Conservation (phyloP, 1,140 invertebrate species). For the Trichonephila clavata region DNA sequence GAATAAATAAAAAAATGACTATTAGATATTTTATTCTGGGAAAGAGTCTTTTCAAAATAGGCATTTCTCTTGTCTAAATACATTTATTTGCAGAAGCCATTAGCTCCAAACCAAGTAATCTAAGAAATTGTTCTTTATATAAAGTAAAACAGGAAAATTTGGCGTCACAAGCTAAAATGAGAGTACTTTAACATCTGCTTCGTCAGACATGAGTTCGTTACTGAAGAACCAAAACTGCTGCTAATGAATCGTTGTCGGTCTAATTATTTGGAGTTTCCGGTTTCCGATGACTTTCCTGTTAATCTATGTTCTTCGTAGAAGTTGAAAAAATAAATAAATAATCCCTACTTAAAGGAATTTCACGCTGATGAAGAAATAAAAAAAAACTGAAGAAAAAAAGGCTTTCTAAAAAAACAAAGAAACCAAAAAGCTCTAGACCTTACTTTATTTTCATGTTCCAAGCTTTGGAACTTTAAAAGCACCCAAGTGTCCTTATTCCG, state of each 20-base stretch:
- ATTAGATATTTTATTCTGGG: no score
- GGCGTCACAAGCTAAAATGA: not conserved
- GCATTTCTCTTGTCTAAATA: no score
- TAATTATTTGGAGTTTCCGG: slow-evolving; percentile 31
- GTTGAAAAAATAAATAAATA: not conserved
- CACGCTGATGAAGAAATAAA: not conserved
- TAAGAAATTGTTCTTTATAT: no score
- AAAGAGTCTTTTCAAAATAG: no score
- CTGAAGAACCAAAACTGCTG: not conserved
- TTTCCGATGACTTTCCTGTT: slow-evolving; percentile 28
- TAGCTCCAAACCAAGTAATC: not conserved
- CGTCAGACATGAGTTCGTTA: not conserved
- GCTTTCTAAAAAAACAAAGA: not conserved
- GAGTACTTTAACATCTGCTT: slow-evolving; percentile 8
- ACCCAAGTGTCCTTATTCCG: not conserved
- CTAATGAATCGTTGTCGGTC: slow-evolving; percentile 20
- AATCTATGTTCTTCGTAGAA: slow-evolving; percentile 17
- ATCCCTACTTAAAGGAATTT: not conserved
- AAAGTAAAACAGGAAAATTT: not conserved
- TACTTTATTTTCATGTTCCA: not conserved
- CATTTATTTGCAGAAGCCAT: not conserved
- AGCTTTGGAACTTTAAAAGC: not conserved
- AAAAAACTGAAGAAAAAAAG: not conserved
- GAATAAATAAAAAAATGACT: no score
- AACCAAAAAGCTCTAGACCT: not conserved